Conservation (phyloP, 2,888 invertebrate genomes). For the Rambutsinella grinnellia region DNA sequence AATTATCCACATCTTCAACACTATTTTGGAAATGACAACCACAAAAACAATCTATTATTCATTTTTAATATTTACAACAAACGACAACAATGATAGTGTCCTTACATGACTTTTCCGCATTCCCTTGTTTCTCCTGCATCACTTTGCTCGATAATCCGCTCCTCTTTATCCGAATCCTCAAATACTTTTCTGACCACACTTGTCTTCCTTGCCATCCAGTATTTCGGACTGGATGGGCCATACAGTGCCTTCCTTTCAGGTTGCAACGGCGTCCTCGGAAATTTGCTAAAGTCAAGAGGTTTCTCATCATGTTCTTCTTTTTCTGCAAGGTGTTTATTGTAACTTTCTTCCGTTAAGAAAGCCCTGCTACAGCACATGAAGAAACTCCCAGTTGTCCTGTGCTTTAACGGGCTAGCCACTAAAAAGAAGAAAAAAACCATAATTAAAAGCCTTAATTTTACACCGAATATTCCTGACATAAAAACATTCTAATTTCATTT, state of each 20-base stretch:
- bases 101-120: neutral
- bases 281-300: constrained; percentile 19
- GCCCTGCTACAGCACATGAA: constrained; percentile 46
- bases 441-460: neutral
- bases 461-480: neutral
- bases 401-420: constrained; percentile 24
- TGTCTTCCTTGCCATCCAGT: constrained; percentile 27
- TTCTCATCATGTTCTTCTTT: constrained; percentile 27
- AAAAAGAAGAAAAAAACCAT: neutral
- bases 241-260: constrained; percentile 2
- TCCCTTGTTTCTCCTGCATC: too few species aligned
- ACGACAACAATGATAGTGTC: neutral
- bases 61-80: neutral
- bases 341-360: constrained; percentile 38
- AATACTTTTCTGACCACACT: neutral
- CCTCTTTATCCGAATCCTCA: constrained; percentile 6
- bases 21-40: too few species aligned
- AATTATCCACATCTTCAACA: constrained; percentile 6
- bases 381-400: constrained; percentile 3
- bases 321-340: constrained; percentile 25
- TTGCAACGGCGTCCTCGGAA: constrained; percentile 8
- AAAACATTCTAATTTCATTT: too few species aligned
- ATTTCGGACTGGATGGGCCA: constrained; percentile 1
- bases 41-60: too few species aligned
- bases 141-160: neutral